A percentile compares a stretch with the other conserved stretches of the same genome.
Conservation (phyloP, 2,888 invertebrate species). For the Buathra laborator region DNA sequence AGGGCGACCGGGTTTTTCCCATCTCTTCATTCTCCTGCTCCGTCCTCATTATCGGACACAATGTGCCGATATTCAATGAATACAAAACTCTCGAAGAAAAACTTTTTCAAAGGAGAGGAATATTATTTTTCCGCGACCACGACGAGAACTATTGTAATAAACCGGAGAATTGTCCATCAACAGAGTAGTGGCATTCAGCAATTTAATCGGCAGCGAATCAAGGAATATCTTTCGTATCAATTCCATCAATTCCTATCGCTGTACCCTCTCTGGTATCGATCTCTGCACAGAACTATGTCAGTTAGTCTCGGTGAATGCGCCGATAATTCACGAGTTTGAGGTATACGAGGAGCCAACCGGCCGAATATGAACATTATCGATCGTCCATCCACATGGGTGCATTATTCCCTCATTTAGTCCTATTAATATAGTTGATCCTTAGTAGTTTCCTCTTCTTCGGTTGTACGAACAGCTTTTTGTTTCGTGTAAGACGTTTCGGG, state of each 20-base stretch:
- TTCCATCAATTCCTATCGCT: neutral
- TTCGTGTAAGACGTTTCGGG: conserved; percentile 17
- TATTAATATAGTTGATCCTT: neutral
- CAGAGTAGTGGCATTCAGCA: conserved; percentile 27
- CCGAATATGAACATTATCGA: conserved; percentile 1
- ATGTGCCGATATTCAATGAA: conserved; percentile 59
- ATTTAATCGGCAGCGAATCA: conserved; percentile 35
- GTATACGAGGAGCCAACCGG: neutral
- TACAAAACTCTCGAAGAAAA: conserved; percentile 41
- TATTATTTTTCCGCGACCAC: conserved; percentile 28
- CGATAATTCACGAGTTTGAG: conserved; percentile 19
- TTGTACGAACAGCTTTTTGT: neutral
- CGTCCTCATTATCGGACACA: conserved; percentile 56
- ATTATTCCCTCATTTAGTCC: neutral
- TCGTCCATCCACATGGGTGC: neutral
- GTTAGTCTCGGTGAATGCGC: conserved; percentile 9
- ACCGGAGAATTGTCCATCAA: conserved; percentile 47
- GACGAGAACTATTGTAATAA: conserved; percentile 50
- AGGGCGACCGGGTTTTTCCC: conserved; percentile 13
- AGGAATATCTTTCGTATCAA: conserved; percentile 11
- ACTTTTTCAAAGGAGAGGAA: conserved; percentile 35
- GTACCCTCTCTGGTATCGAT: conserved; percentile 8
- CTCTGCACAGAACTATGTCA: neutral
- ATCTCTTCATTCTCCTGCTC: conserved; percentile 46
- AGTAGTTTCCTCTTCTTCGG: neutral